phyloP scores from a whole-genome alignment of 2,888 invertebrate genomes.

The Minunthozetes semirufus region DNA sequence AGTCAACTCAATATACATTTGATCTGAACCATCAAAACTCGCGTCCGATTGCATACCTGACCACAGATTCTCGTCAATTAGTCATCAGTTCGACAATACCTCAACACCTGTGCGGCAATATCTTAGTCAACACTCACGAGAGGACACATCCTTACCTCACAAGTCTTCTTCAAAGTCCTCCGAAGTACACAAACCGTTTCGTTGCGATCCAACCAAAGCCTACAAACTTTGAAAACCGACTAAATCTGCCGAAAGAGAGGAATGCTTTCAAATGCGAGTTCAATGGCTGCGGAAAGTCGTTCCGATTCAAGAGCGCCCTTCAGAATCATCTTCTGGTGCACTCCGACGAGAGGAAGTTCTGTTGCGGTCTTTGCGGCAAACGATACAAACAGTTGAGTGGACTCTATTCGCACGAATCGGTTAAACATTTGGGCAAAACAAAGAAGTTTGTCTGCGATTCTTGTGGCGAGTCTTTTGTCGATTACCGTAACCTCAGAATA shows the following conservation, averaged over 20 bases:
- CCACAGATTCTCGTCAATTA: background rate
- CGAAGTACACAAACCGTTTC: no score
- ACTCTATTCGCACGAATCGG: background rate
- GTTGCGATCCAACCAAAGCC: no score
- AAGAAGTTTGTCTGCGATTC: background rate
- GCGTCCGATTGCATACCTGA: background rate
- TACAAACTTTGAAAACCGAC: no score
- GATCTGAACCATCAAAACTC: background rate
- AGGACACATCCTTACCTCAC: no score
- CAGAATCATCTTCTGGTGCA: background rate
- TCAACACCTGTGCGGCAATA: background rate
- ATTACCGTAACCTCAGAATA: background rate
- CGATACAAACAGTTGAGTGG: constrained; percentile 19
- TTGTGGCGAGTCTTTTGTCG: background rate
- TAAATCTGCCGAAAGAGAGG: background rate
- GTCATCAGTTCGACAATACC: background rate
- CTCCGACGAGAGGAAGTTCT: background rate
- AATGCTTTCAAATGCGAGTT: background rate
- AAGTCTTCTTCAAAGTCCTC: no score
- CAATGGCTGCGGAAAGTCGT: background rate
- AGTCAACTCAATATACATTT: background rate
- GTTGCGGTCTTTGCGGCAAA: background rate
- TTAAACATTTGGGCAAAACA: background rate
- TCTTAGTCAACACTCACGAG: background rate
- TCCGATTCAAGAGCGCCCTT: background rate